These are phyloP conservation scores for Neuroterus valhalla DNA, from an alignment of 1,140 invertebrate genomes.

Conservation along the genomic window DNA sequence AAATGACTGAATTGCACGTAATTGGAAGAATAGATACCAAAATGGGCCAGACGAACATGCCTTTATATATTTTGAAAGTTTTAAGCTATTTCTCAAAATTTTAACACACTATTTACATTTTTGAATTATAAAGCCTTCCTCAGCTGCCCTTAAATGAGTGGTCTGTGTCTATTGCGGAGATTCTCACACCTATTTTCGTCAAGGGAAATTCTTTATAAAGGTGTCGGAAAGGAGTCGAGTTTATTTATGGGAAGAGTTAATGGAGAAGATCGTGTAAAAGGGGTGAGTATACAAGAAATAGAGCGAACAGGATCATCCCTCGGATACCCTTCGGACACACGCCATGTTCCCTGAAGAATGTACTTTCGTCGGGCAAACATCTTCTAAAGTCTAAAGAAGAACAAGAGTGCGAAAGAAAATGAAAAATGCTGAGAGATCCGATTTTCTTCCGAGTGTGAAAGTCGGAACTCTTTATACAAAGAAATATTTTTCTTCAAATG, in stretches of 20 bases:
- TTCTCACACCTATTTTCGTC: constrained; percentile 29
- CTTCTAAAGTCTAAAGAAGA: constrained; percentile 24
- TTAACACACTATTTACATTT: no score
- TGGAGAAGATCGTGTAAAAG: constrained; percentile 25
- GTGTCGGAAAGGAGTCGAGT: constrained; percentile 15
- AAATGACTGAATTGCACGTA: no score
- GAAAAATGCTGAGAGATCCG: constrained; percentile 22
- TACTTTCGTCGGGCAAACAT: constrained; percentile 28
- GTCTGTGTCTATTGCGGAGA: background rate
- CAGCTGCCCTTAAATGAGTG: constrained; percentile 41
- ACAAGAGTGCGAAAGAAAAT: constrained; percentile 29
- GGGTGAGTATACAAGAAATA: constrained; percentile 24
- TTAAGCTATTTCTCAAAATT: no score
- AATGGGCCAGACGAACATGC: no score
- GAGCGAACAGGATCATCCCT: constrained; percentile 31
- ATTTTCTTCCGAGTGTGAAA: constrained; percentile 18
- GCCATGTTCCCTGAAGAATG: constrained; percentile 28
- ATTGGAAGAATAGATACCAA: no score
- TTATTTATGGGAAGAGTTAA: constrained; percentile 33
- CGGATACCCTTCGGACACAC: constrained; percentile 26
- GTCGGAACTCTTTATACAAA: constrained; percentile 4
- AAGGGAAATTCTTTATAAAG: constrained; percentile 30
- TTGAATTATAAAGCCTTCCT: no score
- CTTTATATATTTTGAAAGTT: no score
- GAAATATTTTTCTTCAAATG: constrained; percentile 25